Evolutionary conservation across 2,888 invertebrate genomes (phyloP).

Genomic region (Temnothorax ravouxi): DNA sequence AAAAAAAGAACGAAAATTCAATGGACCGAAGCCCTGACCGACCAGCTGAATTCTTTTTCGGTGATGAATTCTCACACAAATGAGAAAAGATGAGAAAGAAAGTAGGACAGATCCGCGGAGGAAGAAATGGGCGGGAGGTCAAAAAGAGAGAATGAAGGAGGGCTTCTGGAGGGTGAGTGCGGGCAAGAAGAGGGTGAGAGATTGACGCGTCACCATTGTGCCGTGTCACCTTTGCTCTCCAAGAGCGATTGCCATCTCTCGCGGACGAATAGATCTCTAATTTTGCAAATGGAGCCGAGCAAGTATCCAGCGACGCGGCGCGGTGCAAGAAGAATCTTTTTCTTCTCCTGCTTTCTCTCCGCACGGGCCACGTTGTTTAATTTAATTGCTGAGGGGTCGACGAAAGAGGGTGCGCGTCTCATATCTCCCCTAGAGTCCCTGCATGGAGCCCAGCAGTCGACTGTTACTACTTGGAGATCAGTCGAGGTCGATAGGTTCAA

Average conservation of each 20-base stretch:
- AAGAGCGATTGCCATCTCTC: slow-evolving; percentile 66
- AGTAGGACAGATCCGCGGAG: slow-evolving; percentile 25
- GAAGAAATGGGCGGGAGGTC: slow-evolving; percentile 17
- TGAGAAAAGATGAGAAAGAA: slow-evolving; percentile 33
- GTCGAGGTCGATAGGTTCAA: background rate
- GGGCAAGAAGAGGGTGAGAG: slow-evolving; percentile 41
- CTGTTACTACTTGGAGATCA: background rate
- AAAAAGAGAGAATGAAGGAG: slow-evolving; percentile 18
- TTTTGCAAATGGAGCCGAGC: slow-evolving; percentile 78
- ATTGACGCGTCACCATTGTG: slow-evolving; percentile 71
- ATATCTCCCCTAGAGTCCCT: background rate
- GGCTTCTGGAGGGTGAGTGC: slow-evolving; percentile 27
- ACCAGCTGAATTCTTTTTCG: slow-evolving; percentile 31
- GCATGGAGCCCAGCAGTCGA: background rate
- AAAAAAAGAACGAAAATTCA: background rate
- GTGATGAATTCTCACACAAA: slow-evolving; percentile 44
- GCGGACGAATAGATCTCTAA: slow-evolving; percentile 74
- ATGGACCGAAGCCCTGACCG: background rate
- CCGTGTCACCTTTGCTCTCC: slow-evolving; percentile 70
- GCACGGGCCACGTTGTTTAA: slow-evolving; percentile 48
- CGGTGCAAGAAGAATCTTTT: slow-evolving; percentile 27
- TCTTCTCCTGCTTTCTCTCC: slow-evolving; percentile 49
- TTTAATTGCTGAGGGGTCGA: slow-evolving; percentile 63
- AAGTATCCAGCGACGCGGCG: slow-evolving; percentile 58
- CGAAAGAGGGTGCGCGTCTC: slow-evolving; percentile 12